These are phyloP conservation scores for Margarornis squamiger DNA, from an alignment of 2,797 vertebrate genomes.

Conservation along the genomic window DNA sequence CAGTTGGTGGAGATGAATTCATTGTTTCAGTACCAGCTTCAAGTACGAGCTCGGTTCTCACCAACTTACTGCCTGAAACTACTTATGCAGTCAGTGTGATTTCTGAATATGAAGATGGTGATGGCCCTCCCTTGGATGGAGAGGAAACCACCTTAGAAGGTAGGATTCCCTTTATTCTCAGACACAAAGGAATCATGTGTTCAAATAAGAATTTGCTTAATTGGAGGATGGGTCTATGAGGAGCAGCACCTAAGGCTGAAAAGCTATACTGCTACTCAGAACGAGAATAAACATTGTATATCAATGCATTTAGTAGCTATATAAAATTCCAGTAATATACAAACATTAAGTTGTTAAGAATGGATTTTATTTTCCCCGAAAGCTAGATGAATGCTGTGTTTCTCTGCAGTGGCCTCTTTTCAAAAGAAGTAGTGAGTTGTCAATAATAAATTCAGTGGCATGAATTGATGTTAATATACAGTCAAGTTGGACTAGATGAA, in stretches of 20 bases:
- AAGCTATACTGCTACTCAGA: background rate
- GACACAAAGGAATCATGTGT: background rate
- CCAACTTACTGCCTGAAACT: conserved; percentile 87
- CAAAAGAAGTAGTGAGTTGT: background rate
- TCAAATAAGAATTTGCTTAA: background rate
- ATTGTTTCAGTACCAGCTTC: conserved; percentile 86
- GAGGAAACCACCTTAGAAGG: conserved; percentile 90
- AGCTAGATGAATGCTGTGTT: background rate
- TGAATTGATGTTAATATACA: background rate
- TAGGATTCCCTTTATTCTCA: conserved; percentile 44
- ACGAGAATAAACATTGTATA: background rate
- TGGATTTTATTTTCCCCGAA: background rate
- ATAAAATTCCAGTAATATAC: background rate
- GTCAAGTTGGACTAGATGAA: background rate
- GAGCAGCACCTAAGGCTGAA: background rate
- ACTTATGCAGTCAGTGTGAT: conserved; percentile 87
- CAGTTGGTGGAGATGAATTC: conserved; percentile 76
- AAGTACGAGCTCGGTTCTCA: conserved; percentile 80
- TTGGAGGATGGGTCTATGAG: background rate
- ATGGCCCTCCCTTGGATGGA: conserved; percentile 84
- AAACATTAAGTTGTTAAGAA: background rate
- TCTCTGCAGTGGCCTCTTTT: background rate
- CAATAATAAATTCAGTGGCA: background rate
- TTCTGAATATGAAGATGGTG: conserved; percentile 87
- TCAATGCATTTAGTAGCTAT: background rate